These are phyloP conservation scores for Chloromyia formosa DNA, from an alignment of 2,888 invertebrate genomes.

Conservation along the genomic window DNA sequence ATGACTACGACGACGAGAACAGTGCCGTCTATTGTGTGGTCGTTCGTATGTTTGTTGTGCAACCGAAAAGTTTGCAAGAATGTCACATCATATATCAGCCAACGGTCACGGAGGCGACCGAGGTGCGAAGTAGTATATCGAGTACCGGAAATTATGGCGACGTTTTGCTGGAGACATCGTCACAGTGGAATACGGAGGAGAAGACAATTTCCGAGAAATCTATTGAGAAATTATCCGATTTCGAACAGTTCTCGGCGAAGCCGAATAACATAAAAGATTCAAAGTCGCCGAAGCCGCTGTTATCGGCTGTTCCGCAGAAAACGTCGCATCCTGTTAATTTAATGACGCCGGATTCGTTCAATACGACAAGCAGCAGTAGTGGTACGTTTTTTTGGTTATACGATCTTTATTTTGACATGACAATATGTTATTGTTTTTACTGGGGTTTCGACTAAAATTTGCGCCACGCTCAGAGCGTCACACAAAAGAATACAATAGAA, in stretches of 20 bases:
- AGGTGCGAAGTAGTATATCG: slow-evolving; percentile 55
- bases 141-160: slow-evolving; percentile 43
- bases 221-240: background rate
- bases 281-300: slow-evolving; percentile 49
- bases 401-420: background rate
- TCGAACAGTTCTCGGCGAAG: slow-evolving; percentile 2
- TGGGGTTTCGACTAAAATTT: no score
- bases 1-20: slow-evolving; percentile 68
- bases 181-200: background rate
- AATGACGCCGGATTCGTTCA: slow-evolving; percentile 90
- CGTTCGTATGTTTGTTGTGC: slow-evolving; percentile 77
- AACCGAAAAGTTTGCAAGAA: slow-evolving; percentile 89
- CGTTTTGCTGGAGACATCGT: slow-evolving; percentile 4
- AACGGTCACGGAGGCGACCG: slow-evolving; percentile 58
- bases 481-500: no score
- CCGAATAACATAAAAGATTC: slow-evolving; percentile 47
- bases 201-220: background rate
- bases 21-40: slow-evolving; percentile 68
- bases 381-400: background rate
- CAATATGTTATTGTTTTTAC: no score
- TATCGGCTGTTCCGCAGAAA: slow-evolving; percentile 51
- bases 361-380: slow-evolving; percentile 65
- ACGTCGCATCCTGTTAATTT: slow-evolving; percentile 70
- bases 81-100: slow-evolving; percentile 75
- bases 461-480: no score